phyloP scores from a whole-genome alignment of 2,113 vertebrate genomes.

The Apteryx mantelli region DNA sequence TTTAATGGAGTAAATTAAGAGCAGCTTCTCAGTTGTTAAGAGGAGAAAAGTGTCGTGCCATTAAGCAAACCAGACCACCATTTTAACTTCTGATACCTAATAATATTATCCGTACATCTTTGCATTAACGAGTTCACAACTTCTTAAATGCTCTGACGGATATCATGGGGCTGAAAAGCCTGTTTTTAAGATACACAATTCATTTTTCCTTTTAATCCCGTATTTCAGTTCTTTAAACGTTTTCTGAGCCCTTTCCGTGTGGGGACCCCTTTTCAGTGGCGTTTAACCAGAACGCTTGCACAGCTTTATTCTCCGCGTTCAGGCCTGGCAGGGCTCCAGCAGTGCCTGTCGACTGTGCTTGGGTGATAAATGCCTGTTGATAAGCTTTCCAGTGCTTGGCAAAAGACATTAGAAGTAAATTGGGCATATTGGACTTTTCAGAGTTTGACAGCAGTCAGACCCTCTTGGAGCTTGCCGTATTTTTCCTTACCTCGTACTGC shows the following conservation, averaged over 20 bases:
- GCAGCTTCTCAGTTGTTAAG: neutral
- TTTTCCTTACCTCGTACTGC: constrained; percentile 54
- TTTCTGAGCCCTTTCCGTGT: neutral
- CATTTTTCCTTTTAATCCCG: neutral
- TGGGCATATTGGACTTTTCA: constrained; percentile 42
- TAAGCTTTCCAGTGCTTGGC: constrained; percentile 24
- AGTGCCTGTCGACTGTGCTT: neutral
- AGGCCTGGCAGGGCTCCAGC: neutral
- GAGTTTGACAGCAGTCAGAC: constrained; percentile 66
- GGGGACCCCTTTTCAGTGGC: neutral
- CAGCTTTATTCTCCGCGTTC: neutral
- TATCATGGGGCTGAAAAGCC: neutral
- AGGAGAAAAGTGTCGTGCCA: neutral
- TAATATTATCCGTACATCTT: neutral
- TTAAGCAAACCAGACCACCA: neutral
- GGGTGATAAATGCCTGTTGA: neutral
- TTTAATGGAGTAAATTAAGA: constrained; percentile 10
- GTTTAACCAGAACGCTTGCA: neutral
- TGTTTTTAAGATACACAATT: rapidly evolving
- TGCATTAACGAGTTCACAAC: neutral
- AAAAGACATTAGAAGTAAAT: constrained; percentile 31
- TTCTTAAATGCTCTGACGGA: neutral
- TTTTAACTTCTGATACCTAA: neutral
- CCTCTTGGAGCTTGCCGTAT: constrained; percentile 64
- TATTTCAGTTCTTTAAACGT: rapidly evolving